Conservation (phyloP, 2,797 vertebrate genomes). For the Otus scops region DNA sequence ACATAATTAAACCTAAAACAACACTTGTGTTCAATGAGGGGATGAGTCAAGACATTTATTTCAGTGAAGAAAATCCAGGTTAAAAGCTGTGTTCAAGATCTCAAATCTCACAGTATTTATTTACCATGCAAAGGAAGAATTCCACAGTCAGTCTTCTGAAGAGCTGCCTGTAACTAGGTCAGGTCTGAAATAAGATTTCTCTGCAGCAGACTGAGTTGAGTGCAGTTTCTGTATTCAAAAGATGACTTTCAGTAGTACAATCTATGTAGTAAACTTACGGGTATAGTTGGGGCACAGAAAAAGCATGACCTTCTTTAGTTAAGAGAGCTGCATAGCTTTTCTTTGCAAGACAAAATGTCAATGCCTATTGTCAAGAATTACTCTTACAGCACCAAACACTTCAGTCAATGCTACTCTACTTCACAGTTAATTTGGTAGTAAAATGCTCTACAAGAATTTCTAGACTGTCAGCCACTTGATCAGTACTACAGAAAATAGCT, state of each 20-base stretch:
- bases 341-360: constrained; percentile 57
- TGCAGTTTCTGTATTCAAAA: constrained; percentile 57
- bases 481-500: constrained; percentile 31
- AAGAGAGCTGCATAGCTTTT: constrained; percentile 49
- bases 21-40: not conserved
- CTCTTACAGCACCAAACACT: constrained; percentile 59
- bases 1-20: not conserved
- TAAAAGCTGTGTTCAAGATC: not conserved
- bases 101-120: constrained; percentile 53
- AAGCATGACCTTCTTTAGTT: constrained; percentile 1
- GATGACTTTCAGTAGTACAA: constrained; percentile 71
- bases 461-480: constrained; percentile 42
- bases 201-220: constrained; percentile 59
- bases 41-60: not conserved
- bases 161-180: constrained; percentile 39
- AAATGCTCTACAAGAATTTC: constrained; percentile 46
- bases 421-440: constrained; percentile 69
- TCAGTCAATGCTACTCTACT: constrained; percentile 67
- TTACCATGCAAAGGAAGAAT: constrained; percentile 42
- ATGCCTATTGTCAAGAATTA: constrained; percentile 55
- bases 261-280: constrained; percentile 15
- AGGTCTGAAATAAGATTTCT: constrained; percentile 29
- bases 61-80: not conserved
- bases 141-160: constrained; percentile 41
- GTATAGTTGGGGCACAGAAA: not conserved